phyloP scores from a whole-genome alignment of 2,888 invertebrate genomes.

The Vanessa cardui region DNA sequence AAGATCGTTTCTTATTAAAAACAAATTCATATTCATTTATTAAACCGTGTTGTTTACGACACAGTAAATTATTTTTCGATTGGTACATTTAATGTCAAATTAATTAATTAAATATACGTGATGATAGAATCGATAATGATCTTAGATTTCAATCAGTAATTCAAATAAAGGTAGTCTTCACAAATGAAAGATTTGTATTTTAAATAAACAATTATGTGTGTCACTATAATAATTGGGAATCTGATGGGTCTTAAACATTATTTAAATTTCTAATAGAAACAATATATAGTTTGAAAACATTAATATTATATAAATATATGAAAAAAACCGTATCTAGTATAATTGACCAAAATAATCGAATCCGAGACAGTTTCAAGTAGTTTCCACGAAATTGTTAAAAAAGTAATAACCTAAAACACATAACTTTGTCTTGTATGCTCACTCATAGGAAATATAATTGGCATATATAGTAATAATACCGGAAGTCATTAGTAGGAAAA shows the following conservation, averaged over 20 bases:
- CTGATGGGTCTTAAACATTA: too few species aligned
- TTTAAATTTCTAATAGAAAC: too few species aligned
- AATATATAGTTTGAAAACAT: not conserved
- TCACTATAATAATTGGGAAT: too few species aligned
- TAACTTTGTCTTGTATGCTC: slow-evolving; percentile 64
- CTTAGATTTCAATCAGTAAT: too few species aligned
- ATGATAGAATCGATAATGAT: too few species aligned
- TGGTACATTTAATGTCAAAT: not conserved
- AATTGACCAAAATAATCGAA: slow-evolving; percentile 4
- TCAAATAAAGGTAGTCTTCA: too few species aligned
- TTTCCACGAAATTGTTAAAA: slow-evolving; percentile 14
- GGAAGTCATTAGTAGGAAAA: slow-evolving; percentile 80
- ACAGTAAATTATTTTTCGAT: not conserved
- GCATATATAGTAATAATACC: slow-evolving; percentile 72
- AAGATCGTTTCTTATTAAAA: slow-evolving; percentile 3
- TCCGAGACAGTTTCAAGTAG: too few species aligned
- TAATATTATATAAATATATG: not conserved
- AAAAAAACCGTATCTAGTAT: not conserved
- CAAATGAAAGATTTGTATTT: too few species aligned
- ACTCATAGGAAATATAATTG: slow-evolving; percentile 77
- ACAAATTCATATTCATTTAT: not conserved
- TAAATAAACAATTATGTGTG: too few species aligned
- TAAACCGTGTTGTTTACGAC: not conserved
- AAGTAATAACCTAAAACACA: slow-evolving; percentile 29
- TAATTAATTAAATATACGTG: too few species aligned